phyloP scores from a whole-genome alignment of 1,140 invertebrate genomes.

The Lycorma delicatula region DNA sequence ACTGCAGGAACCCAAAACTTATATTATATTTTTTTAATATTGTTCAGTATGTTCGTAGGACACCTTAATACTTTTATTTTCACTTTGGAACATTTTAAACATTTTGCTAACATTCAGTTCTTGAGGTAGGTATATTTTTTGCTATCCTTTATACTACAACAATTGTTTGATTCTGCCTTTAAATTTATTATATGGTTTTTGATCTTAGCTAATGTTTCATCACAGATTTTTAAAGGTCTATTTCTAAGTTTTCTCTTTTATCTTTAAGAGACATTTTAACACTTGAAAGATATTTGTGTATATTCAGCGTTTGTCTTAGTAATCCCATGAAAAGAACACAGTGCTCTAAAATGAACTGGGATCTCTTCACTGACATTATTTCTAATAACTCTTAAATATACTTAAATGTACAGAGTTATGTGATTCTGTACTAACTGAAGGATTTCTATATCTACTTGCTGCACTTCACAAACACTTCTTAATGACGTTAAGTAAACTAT shows the following conservation, averaged over 20 bases:
- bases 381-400: neutral
- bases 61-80: slow-evolving; percentile 3
- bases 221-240: neutral
- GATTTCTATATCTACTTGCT: too few species aligned
- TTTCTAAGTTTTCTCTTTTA: neutral
- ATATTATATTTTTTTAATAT: neutral
- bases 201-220: slow-evolving; percentile 3
- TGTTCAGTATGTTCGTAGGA: slow-evolving; percentile 10
- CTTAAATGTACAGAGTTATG: neutral
- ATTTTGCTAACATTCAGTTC: slow-evolving; percentile 21
- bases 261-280: neutral
- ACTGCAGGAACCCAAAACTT: neutral
- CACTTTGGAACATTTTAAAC: slow-evolving; percentile 13
- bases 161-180: slow-evolving; percentile 12
- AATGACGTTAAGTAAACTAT: neutral
- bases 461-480: neutral
- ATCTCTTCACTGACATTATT: neutral
- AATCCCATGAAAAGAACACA: neutral
- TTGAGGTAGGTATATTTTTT: slow-evolving; percentile 19
- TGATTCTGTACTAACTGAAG: too few species aligned
- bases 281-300: neutral
- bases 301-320: neutral
- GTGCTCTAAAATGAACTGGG: neutral
- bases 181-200: slow-evolving; percentile 6
- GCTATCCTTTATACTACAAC: slow-evolving; percentile 19